Base-by-base conservation (phyloP, 2,888 invertebrate genomes). In the Melanostoma mellinum region DNA sequence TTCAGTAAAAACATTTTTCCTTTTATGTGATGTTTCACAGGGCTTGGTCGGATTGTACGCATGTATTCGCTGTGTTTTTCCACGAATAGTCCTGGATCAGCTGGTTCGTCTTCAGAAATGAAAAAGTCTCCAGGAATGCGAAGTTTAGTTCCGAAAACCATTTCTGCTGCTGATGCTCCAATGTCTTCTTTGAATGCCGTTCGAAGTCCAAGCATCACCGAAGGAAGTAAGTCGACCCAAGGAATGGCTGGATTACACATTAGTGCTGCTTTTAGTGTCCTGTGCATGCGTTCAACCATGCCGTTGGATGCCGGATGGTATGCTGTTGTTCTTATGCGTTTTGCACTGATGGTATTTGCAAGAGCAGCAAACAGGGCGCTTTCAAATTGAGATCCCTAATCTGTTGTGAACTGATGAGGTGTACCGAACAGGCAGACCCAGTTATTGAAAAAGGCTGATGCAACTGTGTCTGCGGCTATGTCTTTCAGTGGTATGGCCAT, bases 341-440 rank as follows among this genome's bases (percentile, higher is more conserved):
- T 87, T 55, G 72, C 80, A 65, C 86, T 88, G 78, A 87, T 85
- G 69, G 87, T 81, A 80, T 86, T 85, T 56, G 86, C 77, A 55
- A 82, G 42, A 74, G 84, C 85, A 36, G 84, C 65, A 80, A 89
- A 90, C 6, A 90, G 75, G 4, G 56, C 35, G 0, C 88, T 87
- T 65, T 88, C 88, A 61, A 90, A 90, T 73, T 90, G 89, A 32
- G 87, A 71, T 36, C 91, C 89, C 80, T 88, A 88, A 86, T 90
- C 89, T 20, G 89, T 88, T 10, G 73, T 68, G 3, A 91, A 85
- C 3, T 40, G 75, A 0, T 35, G 20, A 4, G 91, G 92, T 8
- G 88, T 86, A 0, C 92, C 91, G 71, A 88, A 92, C 3, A 90
- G 81, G 1, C 90, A 67, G 1, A 92, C 87, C 92, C 91, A 92